Evolutionary conservation across 2,113 vertebrate genomes (phyloP).

Genomic region (Sclerurus mexicanus): DNA sequence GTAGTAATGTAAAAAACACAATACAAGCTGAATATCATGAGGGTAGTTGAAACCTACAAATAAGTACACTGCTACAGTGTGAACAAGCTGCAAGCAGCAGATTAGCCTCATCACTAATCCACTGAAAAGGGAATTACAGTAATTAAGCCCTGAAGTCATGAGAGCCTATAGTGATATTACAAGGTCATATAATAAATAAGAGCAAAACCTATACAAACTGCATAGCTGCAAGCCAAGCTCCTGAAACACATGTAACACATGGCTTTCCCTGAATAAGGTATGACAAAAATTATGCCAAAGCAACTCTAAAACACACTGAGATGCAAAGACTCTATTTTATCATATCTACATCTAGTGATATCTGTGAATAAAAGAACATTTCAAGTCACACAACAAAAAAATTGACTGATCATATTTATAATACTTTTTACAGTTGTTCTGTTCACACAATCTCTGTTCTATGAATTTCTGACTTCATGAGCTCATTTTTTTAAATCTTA

Average conservation of each 20-base stretch:
- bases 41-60: background rate
- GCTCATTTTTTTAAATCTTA: background rate
- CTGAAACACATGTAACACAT: background rate
- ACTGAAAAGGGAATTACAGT: constrained; percentile 37
- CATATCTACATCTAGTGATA: background rate
- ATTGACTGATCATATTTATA: background rate
- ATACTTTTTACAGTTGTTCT: background rate
- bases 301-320: background rate
- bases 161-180: background rate
- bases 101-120: constrained; percentile 52
- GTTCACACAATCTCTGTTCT: background rate
- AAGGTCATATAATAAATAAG: constrained; percentile 34
- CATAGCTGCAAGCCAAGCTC: background rate
- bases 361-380: background rate
- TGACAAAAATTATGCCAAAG: background rate
- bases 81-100: constrained; percentile 38
- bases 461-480: background rate
- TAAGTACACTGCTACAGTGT: background rate
- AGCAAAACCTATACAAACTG: background rate
- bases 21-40: background rate
- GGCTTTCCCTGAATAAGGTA: background rate
- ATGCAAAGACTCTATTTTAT: background rate
- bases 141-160: constrained; percentile 38
- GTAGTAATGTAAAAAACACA: background rate
- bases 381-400: background rate